Base-by-base conservation (phyloP, 2,797 vertebrate species). In the Threskiornis aethiopicus region DNA sequence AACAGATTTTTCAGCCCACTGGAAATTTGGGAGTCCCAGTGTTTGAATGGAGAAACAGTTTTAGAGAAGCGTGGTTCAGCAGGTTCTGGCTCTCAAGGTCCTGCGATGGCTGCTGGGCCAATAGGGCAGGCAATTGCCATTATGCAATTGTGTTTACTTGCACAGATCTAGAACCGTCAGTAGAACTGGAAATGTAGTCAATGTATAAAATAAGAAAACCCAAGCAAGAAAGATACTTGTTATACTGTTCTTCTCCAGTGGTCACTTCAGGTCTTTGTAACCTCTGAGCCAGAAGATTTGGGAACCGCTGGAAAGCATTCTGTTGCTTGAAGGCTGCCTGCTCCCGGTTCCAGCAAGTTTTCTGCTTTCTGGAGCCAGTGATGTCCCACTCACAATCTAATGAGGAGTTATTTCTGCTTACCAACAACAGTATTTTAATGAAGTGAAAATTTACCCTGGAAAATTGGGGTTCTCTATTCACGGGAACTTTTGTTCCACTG, bases 61-160 rank as follows among this genome's bases (percentile, higher is more conserved):
- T 41, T 20, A 46, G 42, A 11, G 8, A 24, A 15, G 11, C 0
- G 3, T 20, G 28, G 13, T 7, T 62, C 67, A 12, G 66, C 29
- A 11, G 47, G 11, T 54, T 39, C 70, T 35, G 75, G 33, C 61
- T 88, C 57, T 35, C 0, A 0, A 73, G 47, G 28, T 51, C 14
- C 66, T 13, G 19, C 0, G n/a, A 16, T 0, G 2, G 47, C 57
- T 25, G 59, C 57, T 44, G 37, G 66, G 67, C 19, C 33, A 19
- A 22, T 0, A 6, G 7, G 21, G n/a, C 11, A 6, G 57, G 15
- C 4, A 10, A 13, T 8, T 9, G 44, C 37, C 17, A 2, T 15
- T 4, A 29, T 2, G 16, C 26, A 16, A 1, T 4, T 25, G 65
- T 0, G 0, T 41, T 29, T 39, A 10, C 37, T 29, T 37, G 47